Base-by-base conservation (phyloP, 2,113 vertebrate species). In the Corapipo altera region DNA sequence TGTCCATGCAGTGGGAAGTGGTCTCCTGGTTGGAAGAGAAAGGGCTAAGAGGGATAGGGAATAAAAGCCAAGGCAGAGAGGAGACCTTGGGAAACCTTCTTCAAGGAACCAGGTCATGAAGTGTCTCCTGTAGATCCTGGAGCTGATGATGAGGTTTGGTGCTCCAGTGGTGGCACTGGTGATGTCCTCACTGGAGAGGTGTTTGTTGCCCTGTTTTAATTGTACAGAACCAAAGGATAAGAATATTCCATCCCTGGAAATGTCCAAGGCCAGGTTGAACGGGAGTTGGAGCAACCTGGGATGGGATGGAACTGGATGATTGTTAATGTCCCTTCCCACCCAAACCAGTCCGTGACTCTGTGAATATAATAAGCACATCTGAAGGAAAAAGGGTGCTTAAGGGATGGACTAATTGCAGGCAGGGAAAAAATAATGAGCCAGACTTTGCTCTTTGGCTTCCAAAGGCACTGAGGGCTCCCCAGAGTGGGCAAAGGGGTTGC, bases 1-100 rank as follows among this genome's bases (percentile, higher is more conserved):
- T 17, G 22, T 37, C 30, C 7, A 1, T 3, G 2, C 1, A 5
- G 18, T 23, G 52, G 26, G n/a, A 21, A 54, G 35, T 2, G 6
- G 5, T 32, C 39, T 58, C 37, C 28, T 62, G n/a, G 27, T 4
- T 21, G 22, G 32, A 59, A n/a, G 41, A 49, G 51, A 46, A 84
- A 35, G 15, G 15, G 7, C n/a, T 61, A 12, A 76, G 59, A 87
- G 20, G 28, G 23, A 30, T 21, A 28, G 22, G n/a, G 54, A 75
- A 23, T 37, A 73, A 94, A 90, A 85, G 11, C n/a, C 41, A 79
- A 26, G 14, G n/a, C 49, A 85, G 58, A 85, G 27, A 48, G 43
- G 59, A 74, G 30, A 58, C 17, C 3, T 14, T 33, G 39, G 49
- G 51, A 81, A 51, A 75, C 5, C 4, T 44, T 37, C 8, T 27